Conservation (phyloP, 2,888 invertebrate species). For the Coleophora flavipennella region DNA sequence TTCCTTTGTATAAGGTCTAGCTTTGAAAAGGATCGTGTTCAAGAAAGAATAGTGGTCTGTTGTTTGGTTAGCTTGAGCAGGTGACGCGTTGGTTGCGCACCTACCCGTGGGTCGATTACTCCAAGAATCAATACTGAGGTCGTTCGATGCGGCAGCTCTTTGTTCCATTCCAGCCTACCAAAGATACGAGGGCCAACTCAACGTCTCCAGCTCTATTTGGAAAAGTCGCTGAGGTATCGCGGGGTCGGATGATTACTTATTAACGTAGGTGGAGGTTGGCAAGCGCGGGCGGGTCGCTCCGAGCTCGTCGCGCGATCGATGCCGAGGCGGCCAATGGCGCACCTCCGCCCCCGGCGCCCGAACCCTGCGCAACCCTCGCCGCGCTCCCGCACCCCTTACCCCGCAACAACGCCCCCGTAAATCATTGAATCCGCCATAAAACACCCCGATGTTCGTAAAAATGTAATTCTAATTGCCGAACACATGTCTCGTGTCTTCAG, state of each 20-base stretch:
- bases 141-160: constrained; percentile 58
- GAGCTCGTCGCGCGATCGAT: constrained; percentile 68
- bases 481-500: constrained; percentile 57
- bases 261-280: constrained; percentile 71
- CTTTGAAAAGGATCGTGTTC: neutral
- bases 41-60: too few species aligned
- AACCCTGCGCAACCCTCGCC: constrained; percentile 58
- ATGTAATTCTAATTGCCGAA: constrained; percentile 69
- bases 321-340: constrained; percentile 69
- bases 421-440: constrained; percentile 72
- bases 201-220: constrained; percentile 62
- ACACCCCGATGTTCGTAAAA: constrained; percentile 69
- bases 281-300: constrained; percentile 63
- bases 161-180: constrained; percentile 63
- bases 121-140: constrained; percentile 65
- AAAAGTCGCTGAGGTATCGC: constrained; percentile 67
- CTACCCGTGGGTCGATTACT: constrained; percentile 61
- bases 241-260: constrained; percentile 72
- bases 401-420: constrained; percentile 67
- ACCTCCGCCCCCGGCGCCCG: constrained; percentile 53
- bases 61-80: constrained; percentile 15
- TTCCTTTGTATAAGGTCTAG: neutral
- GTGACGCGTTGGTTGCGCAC: constrained; percentile 48
- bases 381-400: constrained; percentile 40
- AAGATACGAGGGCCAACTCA: constrained; percentile 62